phyloP scores from a whole-genome alignment of 2,113 vertebrate genomes.

The Bungarus multicinctus region DNA sequence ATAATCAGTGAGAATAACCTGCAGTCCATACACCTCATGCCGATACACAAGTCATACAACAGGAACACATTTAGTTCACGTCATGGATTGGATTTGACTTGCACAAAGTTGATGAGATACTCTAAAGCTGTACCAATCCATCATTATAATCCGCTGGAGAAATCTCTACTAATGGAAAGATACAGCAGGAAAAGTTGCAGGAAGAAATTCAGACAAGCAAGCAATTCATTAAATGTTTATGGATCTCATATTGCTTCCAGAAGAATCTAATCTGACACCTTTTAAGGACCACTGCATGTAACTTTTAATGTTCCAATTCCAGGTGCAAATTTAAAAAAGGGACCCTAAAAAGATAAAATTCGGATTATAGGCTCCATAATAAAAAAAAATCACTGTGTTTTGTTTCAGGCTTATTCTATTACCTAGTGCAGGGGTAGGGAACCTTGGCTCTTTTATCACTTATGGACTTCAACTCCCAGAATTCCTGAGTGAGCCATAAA shows the following conservation, averaged over 20 bases:
- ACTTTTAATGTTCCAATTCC: neutral
- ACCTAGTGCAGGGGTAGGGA: too few species aligned
- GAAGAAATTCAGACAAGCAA: too few species aligned
- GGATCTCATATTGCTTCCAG: neutral
- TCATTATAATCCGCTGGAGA: neutral
- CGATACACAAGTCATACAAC: neutral
- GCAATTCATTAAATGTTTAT: neutral
- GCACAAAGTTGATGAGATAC: constrained; percentile 6
- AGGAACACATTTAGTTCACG: neutral
- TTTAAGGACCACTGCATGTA: neutral
- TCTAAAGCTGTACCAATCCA: constrained; percentile 1
- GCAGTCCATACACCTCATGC: neutral
- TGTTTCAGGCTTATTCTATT: neutral
- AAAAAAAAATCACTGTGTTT: neutral
- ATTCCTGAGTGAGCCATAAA: too few species aligned
- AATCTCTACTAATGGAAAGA: neutral
- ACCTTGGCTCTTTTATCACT: too few species aligned
- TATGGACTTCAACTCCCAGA: too few species aligned
- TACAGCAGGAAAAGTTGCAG: too few species aligned
- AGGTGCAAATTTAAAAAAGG: neutral
- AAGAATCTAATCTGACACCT: neutral
- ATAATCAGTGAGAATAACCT: neutral
- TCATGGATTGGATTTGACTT: constrained; percentile 18
- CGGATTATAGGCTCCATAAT: neutral
- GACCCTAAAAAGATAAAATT: neutral